Evolutionary conservation across 2,797 vertebrate genomes (phyloP).

Genomic region (Gymnothorax reevesii): DNA sequence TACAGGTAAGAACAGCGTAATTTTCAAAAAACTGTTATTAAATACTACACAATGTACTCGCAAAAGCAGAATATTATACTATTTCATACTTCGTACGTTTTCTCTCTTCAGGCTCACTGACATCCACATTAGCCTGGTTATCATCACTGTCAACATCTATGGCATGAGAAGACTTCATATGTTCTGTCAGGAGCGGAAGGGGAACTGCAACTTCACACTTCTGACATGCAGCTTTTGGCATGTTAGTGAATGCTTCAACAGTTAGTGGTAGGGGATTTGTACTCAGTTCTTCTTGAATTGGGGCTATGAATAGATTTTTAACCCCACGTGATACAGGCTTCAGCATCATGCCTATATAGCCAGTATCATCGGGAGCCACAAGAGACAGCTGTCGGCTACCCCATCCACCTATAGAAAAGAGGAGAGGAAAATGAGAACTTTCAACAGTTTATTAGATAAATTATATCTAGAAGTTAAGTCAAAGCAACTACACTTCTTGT

Average conservation of each 20-base stretch:
- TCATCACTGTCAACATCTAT: constrained; percentile 27
- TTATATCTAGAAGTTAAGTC: not conserved
- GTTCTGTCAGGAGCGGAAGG: constrained; percentile 34
- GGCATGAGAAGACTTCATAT: constrained; percentile 31
- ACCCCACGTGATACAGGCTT: constrained; percentile 31
- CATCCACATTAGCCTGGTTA: constrained; percentile 22
- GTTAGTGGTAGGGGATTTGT: constrained; percentile 32
- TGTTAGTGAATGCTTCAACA: constrained; percentile 34
- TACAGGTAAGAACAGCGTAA: not conserved
- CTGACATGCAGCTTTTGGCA: constrained; percentile 38
- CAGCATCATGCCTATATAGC: constrained; percentile 32
- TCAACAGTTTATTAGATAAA: not conserved
- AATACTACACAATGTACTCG: too few species aligned
- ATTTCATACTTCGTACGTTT: not conserved
- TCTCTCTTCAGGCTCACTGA: constrained; percentile 19
- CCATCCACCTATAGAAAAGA: constrained; percentile 32
- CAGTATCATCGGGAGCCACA: constrained; percentile 36
- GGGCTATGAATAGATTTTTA: constrained; percentile 32
- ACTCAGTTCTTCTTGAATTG: constrained; percentile 33
- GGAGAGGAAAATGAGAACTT: not conserved
- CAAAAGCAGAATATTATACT: too few species aligned
- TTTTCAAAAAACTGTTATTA: too few species aligned
- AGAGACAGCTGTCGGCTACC: constrained; percentile 32
- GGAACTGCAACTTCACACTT: constrained; percentile 31
- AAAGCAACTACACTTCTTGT: not conserved